These are phyloP conservation scores for Psophia crepitans DNA, from an alignment of 2,113 vertebrate species.

Conservation along the genomic window DNA sequence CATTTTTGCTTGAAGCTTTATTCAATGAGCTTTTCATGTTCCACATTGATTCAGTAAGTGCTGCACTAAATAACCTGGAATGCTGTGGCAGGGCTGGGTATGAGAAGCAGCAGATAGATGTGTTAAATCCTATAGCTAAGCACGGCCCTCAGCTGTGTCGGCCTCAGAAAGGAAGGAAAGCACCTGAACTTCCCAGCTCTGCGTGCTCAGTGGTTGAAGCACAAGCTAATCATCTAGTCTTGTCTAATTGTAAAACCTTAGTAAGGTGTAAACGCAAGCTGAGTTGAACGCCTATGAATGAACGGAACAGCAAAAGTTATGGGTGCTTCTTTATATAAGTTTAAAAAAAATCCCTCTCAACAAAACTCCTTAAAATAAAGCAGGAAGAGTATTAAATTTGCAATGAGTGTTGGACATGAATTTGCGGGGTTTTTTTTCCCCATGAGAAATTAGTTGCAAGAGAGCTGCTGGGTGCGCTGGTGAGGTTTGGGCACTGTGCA, in stretches of 20 bases:
- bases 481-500: background rate
- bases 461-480: background rate
- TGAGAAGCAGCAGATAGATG: background rate
- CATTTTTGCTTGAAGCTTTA: background rate
- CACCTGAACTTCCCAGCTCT: background rate
- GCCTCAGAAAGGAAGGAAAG: background rate
- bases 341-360: background rate
- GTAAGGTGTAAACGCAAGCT: background rate
- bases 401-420: background rate
- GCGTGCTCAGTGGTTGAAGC: rapidly evolving
- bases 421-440: background rate
- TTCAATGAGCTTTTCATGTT: background rate
- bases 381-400: background rate
- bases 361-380: background rate
- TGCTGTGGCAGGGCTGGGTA: background rate
- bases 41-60: background rate
- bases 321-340: background rate
- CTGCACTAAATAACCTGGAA: background rate
- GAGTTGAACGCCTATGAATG: background rate
- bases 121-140: background rate
- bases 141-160: background rate
- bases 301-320: background rate
- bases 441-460: background rate
- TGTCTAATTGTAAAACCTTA: background rate
- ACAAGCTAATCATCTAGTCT: background rate